Conservation (phyloP, 1,140 invertebrate species). For the Drosophila tsacasi region DNA sequence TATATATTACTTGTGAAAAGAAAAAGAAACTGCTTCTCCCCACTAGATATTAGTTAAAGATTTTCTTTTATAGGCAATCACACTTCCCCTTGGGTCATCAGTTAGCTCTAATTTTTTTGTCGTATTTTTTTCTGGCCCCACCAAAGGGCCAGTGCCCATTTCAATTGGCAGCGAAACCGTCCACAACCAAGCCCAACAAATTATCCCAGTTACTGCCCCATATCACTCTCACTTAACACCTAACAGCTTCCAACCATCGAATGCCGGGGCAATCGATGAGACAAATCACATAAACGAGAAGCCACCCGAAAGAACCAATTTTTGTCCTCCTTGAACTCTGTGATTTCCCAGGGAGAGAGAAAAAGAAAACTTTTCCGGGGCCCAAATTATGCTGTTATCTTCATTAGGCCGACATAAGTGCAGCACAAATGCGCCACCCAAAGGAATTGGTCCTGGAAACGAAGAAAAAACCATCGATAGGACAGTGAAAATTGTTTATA, state of each 20-base stretch:
- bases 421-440: constrained; percentile 77
- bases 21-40: neutral
- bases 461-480: constrained; percentile 40
- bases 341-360: constrained; percentile 51
- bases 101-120: constrained; percentile 2
- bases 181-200: constrained; percentile 37
- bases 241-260: constrained; percentile 78
- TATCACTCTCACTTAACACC: constrained; percentile 73
- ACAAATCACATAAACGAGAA: constrained; percentile 69
- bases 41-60: constrained; percentile 8
- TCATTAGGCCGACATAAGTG: constrained; percentile 83
- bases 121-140: neutral
- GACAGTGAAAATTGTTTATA: constrained; percentile 79
- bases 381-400: constrained; percentile 83
- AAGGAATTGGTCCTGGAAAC: constrained; percentile 58
- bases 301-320: constrained; percentile 29
- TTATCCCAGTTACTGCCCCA: constrained; percentile 57
- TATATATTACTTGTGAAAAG: neutral
- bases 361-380: constrained; percentile 42
- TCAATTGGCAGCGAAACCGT: constrained; percentile 57
- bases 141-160: constrained; percentile 27
- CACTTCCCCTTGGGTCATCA: constrained; percentile 14
- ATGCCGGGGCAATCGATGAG: constrained; percentile 27
- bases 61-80: constrained; percentile 21
- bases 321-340: constrained; percentile 61